Conservation (phyloP, 2,797 vertebrate species). For the Gymnocypris eckloni region DNA sequence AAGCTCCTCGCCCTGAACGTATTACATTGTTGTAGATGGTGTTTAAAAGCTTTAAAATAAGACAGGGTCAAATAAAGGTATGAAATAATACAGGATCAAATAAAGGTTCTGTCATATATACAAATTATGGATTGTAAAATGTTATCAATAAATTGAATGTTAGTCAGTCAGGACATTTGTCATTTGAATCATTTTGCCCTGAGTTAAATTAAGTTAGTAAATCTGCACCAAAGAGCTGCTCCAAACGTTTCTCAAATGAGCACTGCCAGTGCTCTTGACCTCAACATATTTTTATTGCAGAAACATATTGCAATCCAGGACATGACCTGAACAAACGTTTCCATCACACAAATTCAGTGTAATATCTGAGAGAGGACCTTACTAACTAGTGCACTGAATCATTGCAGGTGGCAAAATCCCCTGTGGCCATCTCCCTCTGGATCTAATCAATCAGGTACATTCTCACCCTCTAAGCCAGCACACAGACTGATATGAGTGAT, state of each 20-base stretch:
- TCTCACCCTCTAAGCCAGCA: constrained; percentile 80
- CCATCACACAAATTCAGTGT: neutral
- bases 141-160: neutral
- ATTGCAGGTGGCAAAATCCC: constrained; percentile 82
- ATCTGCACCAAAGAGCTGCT: neutral
- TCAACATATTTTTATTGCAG: constrained; percentile 3
- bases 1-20: constrained; percentile 43
- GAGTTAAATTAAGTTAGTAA: neutral
- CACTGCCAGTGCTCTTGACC: neutral
- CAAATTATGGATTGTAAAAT: neutral
- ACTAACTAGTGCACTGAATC: constrained; percentile 75
- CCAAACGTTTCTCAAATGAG: neutral
- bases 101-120: neutral
- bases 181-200: neutral
- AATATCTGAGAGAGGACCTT: constrained; percentile 58
- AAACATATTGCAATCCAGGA: neutral
- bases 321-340: neutral
- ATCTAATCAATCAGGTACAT: constrained; percentile 83
- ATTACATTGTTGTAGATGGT: constrained; percentile 14
- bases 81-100: neutral
- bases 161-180: neutral
- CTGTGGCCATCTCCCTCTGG: constrained; percentile 77
- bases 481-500: constrained; percentile 79
- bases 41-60: constrained; percentile 18
- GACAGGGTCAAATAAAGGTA: neutral